Evolutionary conservation across 2,888 invertebrate species (phyloP), one percentile per base, ranked within the genome.

Genomic region (Thera obeliscata): DNA sequence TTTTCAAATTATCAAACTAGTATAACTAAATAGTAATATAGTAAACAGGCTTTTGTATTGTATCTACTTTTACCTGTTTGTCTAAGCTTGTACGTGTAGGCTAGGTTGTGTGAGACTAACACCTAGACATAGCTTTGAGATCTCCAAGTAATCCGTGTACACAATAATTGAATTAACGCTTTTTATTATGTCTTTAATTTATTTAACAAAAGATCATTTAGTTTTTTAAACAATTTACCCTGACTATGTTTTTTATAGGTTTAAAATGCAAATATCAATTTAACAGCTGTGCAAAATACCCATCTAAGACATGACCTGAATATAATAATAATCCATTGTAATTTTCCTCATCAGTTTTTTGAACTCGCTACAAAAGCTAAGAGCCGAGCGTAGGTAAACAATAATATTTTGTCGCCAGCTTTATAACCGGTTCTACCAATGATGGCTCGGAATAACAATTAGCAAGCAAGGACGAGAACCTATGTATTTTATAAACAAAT

Each of bases 321-420:
- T 67, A 59, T n/a, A 33, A 54, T 9, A 9, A 12, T n/a, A 35
- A 33, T 36, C 52, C 12, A 48, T 36, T 50, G 33, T 52, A 50
- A 35, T 57, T 49, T 33, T 57, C 54, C 66, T 62, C 38, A 22
- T 38, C 1, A 62, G 69, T 65, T 69, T 64, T 57, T 66, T 66
- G 63, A 69, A 61, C 69, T 61, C 46, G 43, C 12, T 54, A 46
- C 50, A 61, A 58, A 61, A 58, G 50, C 56, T 52, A 60, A 52
- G 52, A 55, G 54, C 56, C 46, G 52, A 55, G 54, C 56, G 33
- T 61, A 69, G 52, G 60, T 61, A 56, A 55, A 65, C 62, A 55
- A 60, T 56, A 67, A 57, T 61, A 68, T 61, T 61, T 57, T 55
- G 64, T 58, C 64, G 60, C 22, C 50, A 35, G 12, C 46, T 50